Base-by-base conservation (phyloP, 2,888 invertebrate genomes). In the Frankliniella fusca region DNA sequence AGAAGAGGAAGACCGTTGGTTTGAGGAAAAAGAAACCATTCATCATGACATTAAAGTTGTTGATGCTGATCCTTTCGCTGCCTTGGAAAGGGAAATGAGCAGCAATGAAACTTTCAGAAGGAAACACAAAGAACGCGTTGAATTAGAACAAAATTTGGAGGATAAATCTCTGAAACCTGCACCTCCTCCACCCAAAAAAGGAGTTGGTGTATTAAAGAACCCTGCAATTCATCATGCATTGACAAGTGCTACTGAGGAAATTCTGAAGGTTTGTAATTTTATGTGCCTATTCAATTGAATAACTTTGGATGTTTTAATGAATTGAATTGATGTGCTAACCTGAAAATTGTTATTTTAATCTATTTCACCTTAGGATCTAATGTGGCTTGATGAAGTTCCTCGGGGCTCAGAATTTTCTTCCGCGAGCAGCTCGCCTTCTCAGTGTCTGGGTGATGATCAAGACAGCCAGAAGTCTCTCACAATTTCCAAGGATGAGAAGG, bases 341-440 rank as follows among this genome's bases (percentile, higher is more conserved):
- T 79, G 10, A n/a, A 8, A 48, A 83, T 82, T 82, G 48, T 83
- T 83, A 84, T 48, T 54, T 54, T 0, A 61, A 61, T 61, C n/a
- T 61, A 20, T n/a, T 61, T 61, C 18, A 15, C 8, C 15, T 8
- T 61, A 96, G 90, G 96, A 96, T 87, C 95, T 96, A 79, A 95
- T 95, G 86, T 96, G 95, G 95, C 88, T 96, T 83, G 95, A 95
- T 86, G 95, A 95, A 85, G 94, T 95, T 0, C 95, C 95, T 0
- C 92, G 93, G 85, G 91, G 93, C 84, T 91, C 93, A 0, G 93
- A 93, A 85, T 92, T 93, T 84, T 94, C 94, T 85, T 94, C 95
- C 0, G 93, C 93, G 11, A 94, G 93, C 86, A 94, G 94, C 87
- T 95, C 95, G 0, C 93, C 93, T 0, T 92, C 93, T 3, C 92